phyloP scores from a whole-genome alignment of 2,888 invertebrate genomes.

The Caenorhabditis sp. region DNA sequence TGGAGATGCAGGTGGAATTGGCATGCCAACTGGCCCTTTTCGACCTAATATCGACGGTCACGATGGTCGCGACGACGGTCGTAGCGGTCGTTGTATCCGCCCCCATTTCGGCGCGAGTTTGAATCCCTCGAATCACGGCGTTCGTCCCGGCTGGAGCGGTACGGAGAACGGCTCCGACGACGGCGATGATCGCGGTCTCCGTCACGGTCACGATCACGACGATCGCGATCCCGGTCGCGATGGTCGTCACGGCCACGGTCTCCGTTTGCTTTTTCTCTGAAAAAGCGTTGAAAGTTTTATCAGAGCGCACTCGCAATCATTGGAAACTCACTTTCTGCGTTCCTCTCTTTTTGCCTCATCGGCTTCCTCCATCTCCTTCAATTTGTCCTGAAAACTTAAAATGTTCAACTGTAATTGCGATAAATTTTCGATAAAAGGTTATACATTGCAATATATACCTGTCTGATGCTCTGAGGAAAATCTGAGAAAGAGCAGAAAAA shows the following conservation, averaged over 20 bases:
- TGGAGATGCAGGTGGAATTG: not conserved
- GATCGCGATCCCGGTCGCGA: slow-evolving; percentile 19
- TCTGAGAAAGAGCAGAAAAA: not conserved
- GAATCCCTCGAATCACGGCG: slow-evolving; percentile 24
- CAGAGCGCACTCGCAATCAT: too few species aligned
- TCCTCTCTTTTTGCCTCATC: slow-evolving; percentile 41
- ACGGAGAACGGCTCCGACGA: slow-evolving; percentile 31
- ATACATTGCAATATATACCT: slow-evolving; percentile 54
- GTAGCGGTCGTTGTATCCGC: too few species aligned
- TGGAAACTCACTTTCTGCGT: slow-evolving; percentile 32
- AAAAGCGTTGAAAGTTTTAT: too few species aligned
- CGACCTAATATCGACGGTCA: slow-evolving; percentile 21
- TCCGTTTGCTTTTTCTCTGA: slow-evolving; percentile 29
- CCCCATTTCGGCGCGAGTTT: not conserved
- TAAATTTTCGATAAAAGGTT: not conserved
- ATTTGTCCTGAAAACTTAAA: slow-evolving; percentile 35
- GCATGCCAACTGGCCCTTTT: not conserved
- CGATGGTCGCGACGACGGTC: slow-evolving; percentile 17
- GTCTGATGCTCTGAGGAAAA: slow-evolving; percentile 1
- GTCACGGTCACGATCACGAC: slow-evolving; percentile 19
- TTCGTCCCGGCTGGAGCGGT: slow-evolving; percentile 27
- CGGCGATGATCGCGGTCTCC: slow-evolving; percentile 15
- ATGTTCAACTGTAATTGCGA: not conserved
- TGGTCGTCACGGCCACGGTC: slow-evolving; percentile 2
- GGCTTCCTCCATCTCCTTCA: slow-evolving; percentile 40